These are phyloP conservation scores for Podarcis raffonei DNA, from an alignment of 2,113 vertebrate genomes.

Conservation along the genomic window DNA sequence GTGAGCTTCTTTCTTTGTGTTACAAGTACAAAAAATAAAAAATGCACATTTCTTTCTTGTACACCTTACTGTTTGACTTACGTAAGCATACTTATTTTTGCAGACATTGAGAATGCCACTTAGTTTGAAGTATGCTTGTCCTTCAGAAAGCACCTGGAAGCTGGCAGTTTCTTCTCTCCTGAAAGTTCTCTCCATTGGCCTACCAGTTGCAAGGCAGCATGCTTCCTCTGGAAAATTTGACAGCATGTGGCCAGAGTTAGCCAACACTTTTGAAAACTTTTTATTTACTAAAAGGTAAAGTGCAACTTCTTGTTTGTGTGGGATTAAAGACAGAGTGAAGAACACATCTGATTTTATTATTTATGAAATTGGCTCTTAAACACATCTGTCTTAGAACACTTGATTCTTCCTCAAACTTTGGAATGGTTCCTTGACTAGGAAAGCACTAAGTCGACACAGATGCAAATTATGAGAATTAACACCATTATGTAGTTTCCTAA, in stretches of 20 bases:
- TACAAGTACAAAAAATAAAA: not conserved
- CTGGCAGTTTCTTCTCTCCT: slow-evolving; percentile 94
- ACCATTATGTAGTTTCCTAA: not conserved
- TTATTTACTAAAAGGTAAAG: slow-evolving; percentile 97
- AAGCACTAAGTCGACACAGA: not conserved
- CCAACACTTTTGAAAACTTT: slow-evolving; percentile 95
- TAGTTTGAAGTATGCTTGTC: slow-evolving; percentile 95
- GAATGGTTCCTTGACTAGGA: not conserved
- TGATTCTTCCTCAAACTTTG: not conserved
- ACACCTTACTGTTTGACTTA: not conserved
- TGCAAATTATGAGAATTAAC: not conserved
- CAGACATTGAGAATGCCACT: slow-evolving; percentile 90
- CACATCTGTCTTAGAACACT: not conserved
- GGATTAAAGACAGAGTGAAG: not conserved
- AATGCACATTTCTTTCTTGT: not conserved
- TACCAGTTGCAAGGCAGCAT: slow-evolving; percentile 96
- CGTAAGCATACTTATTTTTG: slow-evolving; percentile 42
- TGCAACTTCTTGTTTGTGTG: not conserved
- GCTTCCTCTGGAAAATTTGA: slow-evolving; percentile 95
- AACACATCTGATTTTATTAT: not conserved
- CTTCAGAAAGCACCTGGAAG: slow-evolving; percentile 98
- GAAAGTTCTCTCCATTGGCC: slow-evolving; percentile 91
- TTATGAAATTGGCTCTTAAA: not conserved
- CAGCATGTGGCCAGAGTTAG: slow-evolving; percentile 97
- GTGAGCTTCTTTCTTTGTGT: not conserved